Evolutionary conservation across 2,888 invertebrate species (phyloP), one percentile per base, ranked within the genome.

Genomic region (Galeruca laticollis): DNA sequence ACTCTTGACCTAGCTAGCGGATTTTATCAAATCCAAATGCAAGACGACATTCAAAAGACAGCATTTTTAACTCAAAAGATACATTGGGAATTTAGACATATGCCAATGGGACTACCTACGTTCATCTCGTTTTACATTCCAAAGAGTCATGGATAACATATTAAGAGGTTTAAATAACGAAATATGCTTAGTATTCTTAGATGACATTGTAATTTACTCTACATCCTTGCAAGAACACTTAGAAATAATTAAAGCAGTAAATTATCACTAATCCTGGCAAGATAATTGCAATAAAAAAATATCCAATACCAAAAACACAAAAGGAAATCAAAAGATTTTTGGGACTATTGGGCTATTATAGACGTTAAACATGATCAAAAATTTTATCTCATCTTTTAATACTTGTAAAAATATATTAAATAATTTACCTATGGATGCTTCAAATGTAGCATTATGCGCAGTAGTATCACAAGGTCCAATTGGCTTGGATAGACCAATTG

Each of bases 181-280:
- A 72, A 73, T 59, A 33, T 77, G 76, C 10, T 60, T 78, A 8
- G 76, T 78, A 0, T 82, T 79, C 71, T 72, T 81, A 31, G 83
- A 83, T 40, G 82, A 83, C 73, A n/a, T n/a, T n/a, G n/a, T n/a
- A n/a, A n/a, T n/a, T n/a, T n/a, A n/a, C n/a, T n/a, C n/a, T n/a
- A n/a, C n/a, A 11, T 76, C 75, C 0, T 57, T 82, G 6, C 76
- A 81, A 57, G 79, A 82, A 72, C 81, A 81, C 56, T 63, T 73
- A 2, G 60, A 71, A 59, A 75, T 67, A 21, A 64, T 79, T 26
- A 40, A 60, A 37, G 6, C 13, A 33, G 76, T 81, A 0, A 78
- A 81, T 18, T n/a, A 77, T 52, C 70, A 68, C 67, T 65, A 78
- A 81, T 57, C 80, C 81, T 0, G 73, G 75, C 0, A 82, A 82